These are phyloP conservation scores for Drosophila nasuta DNA, from an alignment of 1,140 invertebrate species.

Conservation along the genomic window DNA sequence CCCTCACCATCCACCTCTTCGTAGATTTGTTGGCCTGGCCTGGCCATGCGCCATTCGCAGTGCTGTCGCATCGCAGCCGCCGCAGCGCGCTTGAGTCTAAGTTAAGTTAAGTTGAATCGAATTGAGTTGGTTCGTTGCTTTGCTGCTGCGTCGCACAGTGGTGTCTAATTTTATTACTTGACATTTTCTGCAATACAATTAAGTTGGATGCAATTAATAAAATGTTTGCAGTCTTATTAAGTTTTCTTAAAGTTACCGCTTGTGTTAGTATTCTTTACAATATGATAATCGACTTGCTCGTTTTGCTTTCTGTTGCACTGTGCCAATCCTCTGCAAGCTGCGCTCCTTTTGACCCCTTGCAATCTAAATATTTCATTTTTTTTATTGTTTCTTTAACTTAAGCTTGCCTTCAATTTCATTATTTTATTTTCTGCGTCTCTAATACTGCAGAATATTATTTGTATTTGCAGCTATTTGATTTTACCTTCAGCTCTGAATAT, in stretches of 20 bases:
- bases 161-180: not conserved
- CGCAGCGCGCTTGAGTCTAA: slow-evolving; percentile 26
- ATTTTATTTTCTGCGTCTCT: not conserved
- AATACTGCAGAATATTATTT: not conserved
- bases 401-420: not conserved
- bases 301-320: not conserved
- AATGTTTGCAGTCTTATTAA: not conserved
- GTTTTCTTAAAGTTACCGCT: not conserved
- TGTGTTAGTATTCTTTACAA: not conserved
- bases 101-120: slow-evolving; percentile 39
- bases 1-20: not conserved
- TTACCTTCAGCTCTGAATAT: too few species aligned
- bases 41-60: slow-evolving; percentile 49
- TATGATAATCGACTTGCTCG: not conserved
- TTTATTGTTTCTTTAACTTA: not conserved
- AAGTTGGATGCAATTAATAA: not conserved
- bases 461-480: not conserved
- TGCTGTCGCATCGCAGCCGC: slow-evolving; percentile 37
- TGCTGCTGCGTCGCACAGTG: slow-evolving; percentile 36
- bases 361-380: not conserved
- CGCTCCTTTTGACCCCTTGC: not conserved
- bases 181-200: not conserved
- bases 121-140: slow-evolving; percentile 48
- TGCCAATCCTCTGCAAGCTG: not conserved
- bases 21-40: not conserved